Evolutionary conservation across 2,797 vertebrate species (phyloP), one percentile per base, ranked within the genome.

Genomic region (Siniperca scherzeri): DNA sequence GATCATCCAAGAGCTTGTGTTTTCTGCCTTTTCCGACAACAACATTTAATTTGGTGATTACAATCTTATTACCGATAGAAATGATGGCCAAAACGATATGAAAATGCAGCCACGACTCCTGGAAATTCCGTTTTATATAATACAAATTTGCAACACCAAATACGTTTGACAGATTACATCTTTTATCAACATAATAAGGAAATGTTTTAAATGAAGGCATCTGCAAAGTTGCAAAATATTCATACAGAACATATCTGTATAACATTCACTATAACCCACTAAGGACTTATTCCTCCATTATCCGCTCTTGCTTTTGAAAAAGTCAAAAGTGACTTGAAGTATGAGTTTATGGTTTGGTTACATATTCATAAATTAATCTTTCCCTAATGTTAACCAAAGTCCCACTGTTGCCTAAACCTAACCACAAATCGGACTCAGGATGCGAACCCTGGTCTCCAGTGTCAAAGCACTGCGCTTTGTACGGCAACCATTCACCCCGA

Each of bases 171-270:
- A 11, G 44, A 69, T 73, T 17, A 69, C 12, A 50, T 22, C 13
- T 21, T 53, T 55, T 55, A 66, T 70, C n/a, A 40, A 55, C 48
- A 33, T 70, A 40, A 67, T 52, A 33, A 52, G 50, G 21, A 27
- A 73, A 22, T 8, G 3, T 3, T n/a, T 68, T 61, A 11, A 69
- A 56, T 55, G 1, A 74, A 38, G 1, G 1, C 22, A 55, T 42
- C 22, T 75, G 25, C 48, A 59, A 68, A 64, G 6, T 68, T 71
- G 7, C 13, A 33, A 71, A 60, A 56, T 42, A 2, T 71, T 75
- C 27, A 67, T 22, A 4, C 5, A 44, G 36, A 36, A 36, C 36
- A 36, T 7, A 36, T 36, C 33, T 66, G 8, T 22, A 60, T 60
- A 70, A 70, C 27, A 75, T 42, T 62, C 19, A 46, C 21, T 12